A percentile compares a stretch with the other conserved stretches of the same genome.
Evolutionary conservation across 2,888 invertebrate genomes (phyloP).

Genomic region (Cyaniris semiargus): DNA sequence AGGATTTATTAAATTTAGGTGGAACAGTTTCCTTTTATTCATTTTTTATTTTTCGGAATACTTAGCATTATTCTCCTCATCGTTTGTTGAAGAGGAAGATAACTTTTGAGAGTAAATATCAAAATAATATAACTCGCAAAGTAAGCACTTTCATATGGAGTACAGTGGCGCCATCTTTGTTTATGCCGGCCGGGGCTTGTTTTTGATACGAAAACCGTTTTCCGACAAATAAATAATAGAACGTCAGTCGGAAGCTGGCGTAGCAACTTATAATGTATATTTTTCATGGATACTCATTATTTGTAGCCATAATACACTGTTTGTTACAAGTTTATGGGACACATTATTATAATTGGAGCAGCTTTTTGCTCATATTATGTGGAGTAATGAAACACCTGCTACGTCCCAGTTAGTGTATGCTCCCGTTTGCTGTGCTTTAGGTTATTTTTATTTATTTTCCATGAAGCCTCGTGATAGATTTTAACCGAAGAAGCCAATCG

Average conservation of each 20-base stretch:
- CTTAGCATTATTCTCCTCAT: background rate
- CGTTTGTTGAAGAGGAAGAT: background rate
- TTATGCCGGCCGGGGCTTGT: constrained; percentile 61
- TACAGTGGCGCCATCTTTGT: constrained; percentile 64
- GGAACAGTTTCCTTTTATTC: background rate
- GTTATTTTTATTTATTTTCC: background rate
- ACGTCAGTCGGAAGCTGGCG: constrained; percentile 54
- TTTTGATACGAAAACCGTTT: constrained; percentile 76
- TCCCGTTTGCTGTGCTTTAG: constrained; percentile 38
- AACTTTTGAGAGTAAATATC: constrained; percentile 48
- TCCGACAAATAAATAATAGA: constrained; percentile 69
- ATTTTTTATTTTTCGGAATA: background rate
- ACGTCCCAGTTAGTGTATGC: constrained; percentile 9
- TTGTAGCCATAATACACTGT: constrained; percentile 27
- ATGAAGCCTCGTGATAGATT: background rate
- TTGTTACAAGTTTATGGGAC: constrained; percentile 19
- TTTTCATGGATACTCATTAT: constrained; percentile 33
- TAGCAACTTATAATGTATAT: constrained; percentile 53
- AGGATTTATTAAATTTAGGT: background rate
- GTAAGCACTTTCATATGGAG: constrained; percentile 66
- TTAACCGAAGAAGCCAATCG: background rate
- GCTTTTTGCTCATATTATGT: constrained; percentile 1
- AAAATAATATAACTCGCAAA: constrained; percentile 69
- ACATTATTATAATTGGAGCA: constrained; percentile 14
- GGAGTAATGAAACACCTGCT: constrained; percentile 15